Conservation (phyloP, 2,797 vertebrate species). For the Lophotriccus pileatus region DNA sequence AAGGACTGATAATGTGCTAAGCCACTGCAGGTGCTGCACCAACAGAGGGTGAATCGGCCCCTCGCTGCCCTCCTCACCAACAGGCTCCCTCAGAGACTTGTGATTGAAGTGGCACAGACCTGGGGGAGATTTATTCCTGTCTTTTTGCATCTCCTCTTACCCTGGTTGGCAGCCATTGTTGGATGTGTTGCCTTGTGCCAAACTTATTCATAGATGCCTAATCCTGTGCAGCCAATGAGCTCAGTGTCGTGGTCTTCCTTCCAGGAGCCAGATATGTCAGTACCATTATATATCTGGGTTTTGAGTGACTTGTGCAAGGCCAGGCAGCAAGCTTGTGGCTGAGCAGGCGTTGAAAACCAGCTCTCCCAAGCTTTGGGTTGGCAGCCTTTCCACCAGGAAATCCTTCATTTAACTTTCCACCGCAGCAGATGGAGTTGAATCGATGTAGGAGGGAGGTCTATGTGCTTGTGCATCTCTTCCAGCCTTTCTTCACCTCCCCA, state of each 20-base stretch:
- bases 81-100: background rate
- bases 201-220: background rate
- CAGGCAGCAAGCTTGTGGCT: conserved; percentile 2
- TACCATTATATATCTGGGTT: background rate
- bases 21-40: conserved; percentile 6
- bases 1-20: background rate
- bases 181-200: background rate
- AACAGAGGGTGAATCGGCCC: background rate
- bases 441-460: background rate
- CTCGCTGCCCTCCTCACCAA: background rate
- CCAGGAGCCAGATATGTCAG: conserved; percentile 28
- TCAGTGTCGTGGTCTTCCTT: background rate
- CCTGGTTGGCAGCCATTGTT: background rate
- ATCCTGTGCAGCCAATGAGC: background rate
- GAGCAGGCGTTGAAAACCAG: conserved; percentile 42
- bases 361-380: background rate
- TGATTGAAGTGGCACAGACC: background rate
- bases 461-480: accelerated
- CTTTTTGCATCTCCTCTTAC: conserved; percentile 1
- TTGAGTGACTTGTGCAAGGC: background rate
- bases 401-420: background rate
- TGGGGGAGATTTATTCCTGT: background rate
- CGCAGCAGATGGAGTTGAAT: background rate
- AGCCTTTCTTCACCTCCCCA: background rate
- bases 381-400: conserved; percentile 24